Evolutionary conservation across 2,113 vertebrate genomes (phyloP).

Genomic region (Vulpes ferrilata): DNA sequence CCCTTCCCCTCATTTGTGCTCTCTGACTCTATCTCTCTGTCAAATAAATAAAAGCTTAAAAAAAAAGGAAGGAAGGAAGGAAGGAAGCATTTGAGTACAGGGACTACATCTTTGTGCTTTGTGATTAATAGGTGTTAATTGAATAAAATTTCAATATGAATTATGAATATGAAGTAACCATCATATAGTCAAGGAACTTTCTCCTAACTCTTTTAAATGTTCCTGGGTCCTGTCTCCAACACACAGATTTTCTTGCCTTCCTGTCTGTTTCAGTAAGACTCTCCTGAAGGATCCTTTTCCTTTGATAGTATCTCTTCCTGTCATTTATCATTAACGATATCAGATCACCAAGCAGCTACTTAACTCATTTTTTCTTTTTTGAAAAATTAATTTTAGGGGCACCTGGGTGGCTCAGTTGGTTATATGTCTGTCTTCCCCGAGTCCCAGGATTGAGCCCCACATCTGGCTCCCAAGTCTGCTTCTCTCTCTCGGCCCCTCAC

Average conservation of each 20-base stretch:
- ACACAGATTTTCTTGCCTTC: neutral
- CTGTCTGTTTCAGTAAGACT: neutral
- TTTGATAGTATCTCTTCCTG: neutral
- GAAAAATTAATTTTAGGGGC: too few relatives aligned
- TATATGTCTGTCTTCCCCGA: too few relatives aligned
- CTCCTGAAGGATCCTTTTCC: neutral
- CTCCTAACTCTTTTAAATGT: conserved; percentile 13
- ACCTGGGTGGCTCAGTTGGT: too few relatives aligned
- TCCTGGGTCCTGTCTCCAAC: neutral
- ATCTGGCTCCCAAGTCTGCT: too few relatives aligned
- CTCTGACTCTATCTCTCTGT: too few relatives aligned
- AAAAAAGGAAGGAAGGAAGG: too few relatives aligned
- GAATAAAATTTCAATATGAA: neutral
- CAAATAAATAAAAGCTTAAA: too few relatives aligned
- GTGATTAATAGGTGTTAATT: neutral
- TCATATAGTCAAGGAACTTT: neutral
- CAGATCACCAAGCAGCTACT: neutral
- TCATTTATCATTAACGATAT: neutral
- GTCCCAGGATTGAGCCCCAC: too few relatives aligned
- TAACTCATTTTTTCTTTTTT: neutral
- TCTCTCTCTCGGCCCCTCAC: too few relatives aligned
- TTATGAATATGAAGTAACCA: neutral
- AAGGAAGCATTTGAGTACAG: neutral
- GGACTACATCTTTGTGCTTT: neutral
- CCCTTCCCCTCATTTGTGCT: too few relatives aligned